phyloP scores from a whole-genome alignment of 1,140 invertebrate species.

The Drosophila nannoptera region DNA sequence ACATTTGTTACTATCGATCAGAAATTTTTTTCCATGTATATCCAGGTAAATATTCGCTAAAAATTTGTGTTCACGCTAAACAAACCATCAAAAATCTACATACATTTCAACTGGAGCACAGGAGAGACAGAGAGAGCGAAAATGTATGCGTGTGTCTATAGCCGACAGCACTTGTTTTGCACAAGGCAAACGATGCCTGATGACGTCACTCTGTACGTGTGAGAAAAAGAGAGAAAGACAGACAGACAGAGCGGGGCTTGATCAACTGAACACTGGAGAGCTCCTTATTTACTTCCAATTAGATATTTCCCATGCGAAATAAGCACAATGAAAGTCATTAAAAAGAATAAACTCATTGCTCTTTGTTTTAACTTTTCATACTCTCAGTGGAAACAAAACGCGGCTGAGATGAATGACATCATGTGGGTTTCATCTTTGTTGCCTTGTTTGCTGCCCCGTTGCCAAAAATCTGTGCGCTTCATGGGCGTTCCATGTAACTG shows the following conservation, averaged over 20 bases:
- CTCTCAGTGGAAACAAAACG: conserved; percentile 45
- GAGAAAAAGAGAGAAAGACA: neutral
- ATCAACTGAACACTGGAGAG: neutral
- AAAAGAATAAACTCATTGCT: conserved; percentile 20
- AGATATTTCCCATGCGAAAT: conserved; percentile 51
- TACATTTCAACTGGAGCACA: conserved; percentile 5
- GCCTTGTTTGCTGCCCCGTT: conserved; percentile 22
- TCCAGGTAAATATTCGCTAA: conserved; percentile 46
- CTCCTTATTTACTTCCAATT: conserved; percentile 31
- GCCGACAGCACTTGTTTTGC: conserved; percentile 6
- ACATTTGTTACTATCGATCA: neutral
- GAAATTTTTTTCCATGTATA: conserved; percentile 19
- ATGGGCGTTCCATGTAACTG: conserved; percentile 55
- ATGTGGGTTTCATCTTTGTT: conserved; percentile 51
- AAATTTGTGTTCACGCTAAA: conserved; percentile 41
- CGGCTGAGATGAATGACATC: conserved; percentile 68
- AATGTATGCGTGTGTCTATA: conserved; percentile 13
- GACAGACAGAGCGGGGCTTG: too few relatives aligned
- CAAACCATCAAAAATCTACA: conserved; percentile 27
- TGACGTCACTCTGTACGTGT: conserved; percentile 17
- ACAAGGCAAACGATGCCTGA: conserved; percentile 6
- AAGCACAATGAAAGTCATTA: conserved; percentile 37
- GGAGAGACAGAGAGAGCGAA: conserved; percentile 6
- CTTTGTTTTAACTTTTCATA: conserved; percentile 8
- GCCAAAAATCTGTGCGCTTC: conserved; percentile 26